A percentile compares a stretch with the other conserved stretches of the same genome.
Conservation (phyloP, 2,888 invertebrate species). For the Drosophila engyochracea region DNA sequence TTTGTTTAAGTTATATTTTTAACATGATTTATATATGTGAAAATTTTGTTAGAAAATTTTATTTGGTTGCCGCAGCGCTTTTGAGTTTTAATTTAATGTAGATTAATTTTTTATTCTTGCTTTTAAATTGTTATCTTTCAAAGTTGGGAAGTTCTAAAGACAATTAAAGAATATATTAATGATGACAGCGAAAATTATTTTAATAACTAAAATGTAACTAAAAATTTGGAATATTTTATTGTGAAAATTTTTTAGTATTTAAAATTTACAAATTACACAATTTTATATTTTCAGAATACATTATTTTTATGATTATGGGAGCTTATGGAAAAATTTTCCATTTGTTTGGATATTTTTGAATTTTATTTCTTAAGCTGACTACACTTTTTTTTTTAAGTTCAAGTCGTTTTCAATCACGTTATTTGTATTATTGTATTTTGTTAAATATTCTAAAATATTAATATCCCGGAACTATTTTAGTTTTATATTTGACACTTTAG, state of each 20-base stretch:
- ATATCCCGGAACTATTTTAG: background rate
- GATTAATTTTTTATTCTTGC: conserved; percentile 24
- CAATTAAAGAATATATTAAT: background rate
- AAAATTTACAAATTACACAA: too few species aligned
- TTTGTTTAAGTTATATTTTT: conserved; percentile 13
- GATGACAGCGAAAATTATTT: background rate
- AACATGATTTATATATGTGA: conserved; percentile 15
- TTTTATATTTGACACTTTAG: background rate
- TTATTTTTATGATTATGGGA: background rate
- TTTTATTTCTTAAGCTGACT: background rate
- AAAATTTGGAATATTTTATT: background rate
- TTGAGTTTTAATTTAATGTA: conserved; percentile 19
- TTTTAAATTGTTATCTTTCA: background rate
- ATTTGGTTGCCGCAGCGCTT: conserved; percentile 76
- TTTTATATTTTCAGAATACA: background rate
- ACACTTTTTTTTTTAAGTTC: background rate
- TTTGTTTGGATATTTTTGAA: background rate
- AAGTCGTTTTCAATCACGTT: background rate
- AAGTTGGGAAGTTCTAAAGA: conserved; percentile 15
- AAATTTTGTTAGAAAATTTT: conserved; percentile 36
- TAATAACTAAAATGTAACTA: background rate
- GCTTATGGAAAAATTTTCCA: background rate
- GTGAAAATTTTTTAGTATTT: too few species aligned
- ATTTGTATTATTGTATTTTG: background rate
- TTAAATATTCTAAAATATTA: background rate